phyloP scores from a whole-genome alignment of 2,797 vertebrate genomes.

The Taeniopygia guttata region DNA sequence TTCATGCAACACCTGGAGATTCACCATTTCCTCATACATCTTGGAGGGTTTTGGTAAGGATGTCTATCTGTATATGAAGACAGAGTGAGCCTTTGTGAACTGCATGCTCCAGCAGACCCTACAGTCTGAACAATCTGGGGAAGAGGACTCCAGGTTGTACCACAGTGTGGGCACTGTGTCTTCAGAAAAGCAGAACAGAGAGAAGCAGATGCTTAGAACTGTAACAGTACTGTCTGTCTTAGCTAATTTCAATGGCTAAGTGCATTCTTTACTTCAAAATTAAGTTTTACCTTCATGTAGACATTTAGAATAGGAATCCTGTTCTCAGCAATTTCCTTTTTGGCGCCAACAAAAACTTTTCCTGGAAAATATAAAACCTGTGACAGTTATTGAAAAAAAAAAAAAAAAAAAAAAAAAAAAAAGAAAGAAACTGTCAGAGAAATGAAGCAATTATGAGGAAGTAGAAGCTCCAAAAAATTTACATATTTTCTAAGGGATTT shows the following conservation, averaged over 20 bases:
- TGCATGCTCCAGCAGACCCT: not conserved
- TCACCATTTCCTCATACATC: not conserved
- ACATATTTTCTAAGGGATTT: not conserved
- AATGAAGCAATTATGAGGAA: not conserved
- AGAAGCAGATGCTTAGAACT: not conserved
- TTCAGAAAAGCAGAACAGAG: not conserved
- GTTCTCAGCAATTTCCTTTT: constrained; percentile 90
- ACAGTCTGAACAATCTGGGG: not conserved
- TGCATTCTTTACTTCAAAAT: not conserved
- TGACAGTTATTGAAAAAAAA: not conserved
- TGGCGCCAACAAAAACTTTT: constrained; percentile 90
- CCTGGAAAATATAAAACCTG: constrained; percentile 72
- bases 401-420: not conserved
- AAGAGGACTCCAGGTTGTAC: not conserved
- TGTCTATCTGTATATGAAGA: not conserved
- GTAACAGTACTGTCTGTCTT: not conserved
- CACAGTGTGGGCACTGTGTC: not conserved
- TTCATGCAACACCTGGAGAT: not conserved
- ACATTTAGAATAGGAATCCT: constrained; percentile 88
- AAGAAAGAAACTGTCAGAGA: not conserved
- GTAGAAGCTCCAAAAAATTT: not conserved
- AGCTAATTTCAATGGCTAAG: not conserved
- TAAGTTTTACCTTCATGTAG: constrained; percentile 89
- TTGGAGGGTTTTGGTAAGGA: not conserved
- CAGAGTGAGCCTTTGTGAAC: not conserved